phyloP scores from a whole-genome alignment of 2,797 vertebrate genomes.

The Hypotaenidia philippensis region DNA sequence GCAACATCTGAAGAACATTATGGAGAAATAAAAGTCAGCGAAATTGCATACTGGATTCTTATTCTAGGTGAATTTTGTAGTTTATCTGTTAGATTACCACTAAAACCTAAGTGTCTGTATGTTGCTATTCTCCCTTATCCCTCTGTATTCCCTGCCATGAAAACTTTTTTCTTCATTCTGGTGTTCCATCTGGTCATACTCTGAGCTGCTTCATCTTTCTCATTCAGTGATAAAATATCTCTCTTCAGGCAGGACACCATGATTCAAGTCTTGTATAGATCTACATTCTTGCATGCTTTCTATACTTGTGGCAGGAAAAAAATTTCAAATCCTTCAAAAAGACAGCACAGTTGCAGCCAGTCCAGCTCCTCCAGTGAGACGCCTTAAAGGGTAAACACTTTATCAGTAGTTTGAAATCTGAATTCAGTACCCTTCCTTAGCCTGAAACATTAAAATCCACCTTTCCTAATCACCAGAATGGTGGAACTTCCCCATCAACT shows the following conservation, averaged over 20 bases:
- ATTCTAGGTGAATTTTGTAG: not conserved
- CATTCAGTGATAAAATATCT: rapidly evolving
- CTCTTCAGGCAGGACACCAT: not conserved
- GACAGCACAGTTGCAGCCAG: not conserved
- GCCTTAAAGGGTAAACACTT: not conserved
- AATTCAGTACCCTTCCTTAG: not conserved
- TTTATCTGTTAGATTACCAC: not conserved
- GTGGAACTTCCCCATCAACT: not conserved
- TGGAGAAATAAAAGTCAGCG: not conserved
- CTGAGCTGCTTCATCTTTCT: not conserved
- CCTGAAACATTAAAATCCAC: not conserved
- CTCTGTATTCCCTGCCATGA: not conserved
- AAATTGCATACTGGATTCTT: not conserved
- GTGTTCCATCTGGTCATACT: not conserved
- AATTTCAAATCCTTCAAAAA: not conserved
- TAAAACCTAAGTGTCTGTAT: not conserved
- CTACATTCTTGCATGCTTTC: not conserved
- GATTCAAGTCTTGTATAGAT: not conserved
- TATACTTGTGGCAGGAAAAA: not conserved
- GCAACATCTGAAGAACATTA: not conserved
- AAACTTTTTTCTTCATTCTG: not conserved
- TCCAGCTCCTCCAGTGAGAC: not conserved
- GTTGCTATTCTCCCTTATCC: not conserved
- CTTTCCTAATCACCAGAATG: not conserved
- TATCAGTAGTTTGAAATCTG: not conserved